Percentiles rank a stretch among this genome's conserved stretches.
Conservation (phyloP, 2,888 invertebrate species). For the Rotaria sp. region DNA sequence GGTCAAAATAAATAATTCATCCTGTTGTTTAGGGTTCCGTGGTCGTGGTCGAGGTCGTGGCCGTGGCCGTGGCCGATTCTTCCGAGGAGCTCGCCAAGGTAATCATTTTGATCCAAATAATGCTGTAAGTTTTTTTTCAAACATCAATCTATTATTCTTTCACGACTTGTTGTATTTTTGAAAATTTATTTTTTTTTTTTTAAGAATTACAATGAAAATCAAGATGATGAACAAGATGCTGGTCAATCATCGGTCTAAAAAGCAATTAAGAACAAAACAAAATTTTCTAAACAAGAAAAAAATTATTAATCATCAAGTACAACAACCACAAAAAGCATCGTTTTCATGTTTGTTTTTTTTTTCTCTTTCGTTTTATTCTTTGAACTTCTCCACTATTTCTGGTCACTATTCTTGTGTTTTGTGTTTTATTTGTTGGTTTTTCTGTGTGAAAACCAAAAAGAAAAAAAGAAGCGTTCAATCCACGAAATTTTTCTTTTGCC, state of each 20-base stretch:
- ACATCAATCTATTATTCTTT: not conserved
- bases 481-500: not conserved
- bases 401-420: not conserved
- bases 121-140: not conserved
- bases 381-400: not conserved
- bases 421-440: not conserved
- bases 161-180: too few relatives aligned
- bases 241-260: not conserved
- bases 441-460: not conserved
- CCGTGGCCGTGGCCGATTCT: conserved; percentile 4
- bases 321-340: not conserved
- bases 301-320: not conserved
- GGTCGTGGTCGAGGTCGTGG: conserved; percentile 24
- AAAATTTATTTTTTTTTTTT: not conserved
- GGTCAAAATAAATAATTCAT: not conserved
- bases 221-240: not conserved
- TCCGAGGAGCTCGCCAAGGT: conserved; percentile 2
- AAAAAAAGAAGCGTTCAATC: not conserved
- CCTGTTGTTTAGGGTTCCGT: not conserved
- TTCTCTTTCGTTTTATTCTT: not conserved
- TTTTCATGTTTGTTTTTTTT: not conserved
- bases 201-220: not conserved
- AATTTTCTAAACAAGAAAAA: not conserved
- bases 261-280: too few relatives aligned
- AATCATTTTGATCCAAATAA: not conserved